A percentile compares a stretch with the other conserved stretches of the same genome.
These are phyloP conservation scores for Romanogobio albipinnatus DNA, from an alignment of 2,113 vertebrate genomes.

Conservation along the genomic window DNA sequence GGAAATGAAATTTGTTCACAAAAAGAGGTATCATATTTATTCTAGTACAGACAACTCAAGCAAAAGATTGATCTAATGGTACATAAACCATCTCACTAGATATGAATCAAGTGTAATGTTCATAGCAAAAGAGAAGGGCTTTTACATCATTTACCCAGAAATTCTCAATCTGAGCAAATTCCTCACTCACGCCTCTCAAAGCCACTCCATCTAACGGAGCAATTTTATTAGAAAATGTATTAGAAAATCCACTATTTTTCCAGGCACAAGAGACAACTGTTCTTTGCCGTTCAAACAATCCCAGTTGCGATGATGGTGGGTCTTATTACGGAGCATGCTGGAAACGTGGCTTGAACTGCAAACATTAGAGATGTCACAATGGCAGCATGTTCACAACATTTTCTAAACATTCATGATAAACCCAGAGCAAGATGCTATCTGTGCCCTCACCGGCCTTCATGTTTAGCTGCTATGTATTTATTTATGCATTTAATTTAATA, in stretches of 20 bases:
- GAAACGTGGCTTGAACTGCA: neutral
- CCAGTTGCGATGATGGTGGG: neutral
- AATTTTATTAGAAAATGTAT: neutral
- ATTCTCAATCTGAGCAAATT: slow-evolving; percentile 4
- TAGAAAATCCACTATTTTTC: neutral
- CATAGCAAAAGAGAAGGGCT: slow-evolving; percentile 24
- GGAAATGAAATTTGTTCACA: neutral
- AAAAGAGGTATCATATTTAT: neutral
- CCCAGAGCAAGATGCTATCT: slow-evolving; percentile 32
- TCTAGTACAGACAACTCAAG: neutral
- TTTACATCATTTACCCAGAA: slow-evolving; percentile 27
- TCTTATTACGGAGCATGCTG: neutral
- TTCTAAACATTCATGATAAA: slow-evolving; percentile 35
- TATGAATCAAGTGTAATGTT: neutral
- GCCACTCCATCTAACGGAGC: neutral
- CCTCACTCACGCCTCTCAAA: neutral
- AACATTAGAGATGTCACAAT: slow-evolving; percentile 16
- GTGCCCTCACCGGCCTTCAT: slow-evolving; percentile 37
- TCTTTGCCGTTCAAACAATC: neutral
- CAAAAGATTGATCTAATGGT: neutral
- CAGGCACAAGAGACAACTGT: neutral
- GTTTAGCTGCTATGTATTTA: neutral
- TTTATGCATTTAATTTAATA: neutral
- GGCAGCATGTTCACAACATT: slow-evolving; percentile 20
- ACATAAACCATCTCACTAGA: neutral